A percentile compares a stretch with the other conserved stretches of the same genome.
Conservation (phyloP, 2,797 vertebrate species). For the Protonibea diacanthus region DNA sequence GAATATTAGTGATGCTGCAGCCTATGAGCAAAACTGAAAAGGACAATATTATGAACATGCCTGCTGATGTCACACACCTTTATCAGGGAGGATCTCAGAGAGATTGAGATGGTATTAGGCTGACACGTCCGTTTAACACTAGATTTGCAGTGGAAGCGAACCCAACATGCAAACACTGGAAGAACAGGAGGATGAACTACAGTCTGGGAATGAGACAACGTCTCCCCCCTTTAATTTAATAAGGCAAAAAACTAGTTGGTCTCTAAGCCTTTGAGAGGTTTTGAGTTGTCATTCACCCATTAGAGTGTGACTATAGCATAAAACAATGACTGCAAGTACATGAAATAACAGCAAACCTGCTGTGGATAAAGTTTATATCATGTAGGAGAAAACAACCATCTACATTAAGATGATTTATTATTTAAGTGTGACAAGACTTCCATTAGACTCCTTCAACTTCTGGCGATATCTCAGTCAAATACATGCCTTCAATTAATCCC, state of each 20-base stretch:
- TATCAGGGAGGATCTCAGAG: conserved; percentile 23
- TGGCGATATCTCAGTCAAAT: conserved; percentile 53
- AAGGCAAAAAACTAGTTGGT: not conserved
- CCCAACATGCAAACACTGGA: not conserved
- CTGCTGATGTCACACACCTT: conserved; percentile 48
- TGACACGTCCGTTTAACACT: not conserved
- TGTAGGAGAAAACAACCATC: conserved; percentile 13
- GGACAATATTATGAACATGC: conserved; percentile 54
- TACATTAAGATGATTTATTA: conserved; percentile 15
- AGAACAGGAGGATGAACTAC: not conserved
- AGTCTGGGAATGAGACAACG: not conserved
- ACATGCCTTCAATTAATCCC: conserved; percentile 67
- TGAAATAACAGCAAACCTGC: not conserved
- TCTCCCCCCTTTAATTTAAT: not conserved
- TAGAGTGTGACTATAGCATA: not conserved
- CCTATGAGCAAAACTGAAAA: conserved; percentile 45
- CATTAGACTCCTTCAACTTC: conserved; percentile 57
- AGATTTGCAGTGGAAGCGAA: conserved; percentile 15
- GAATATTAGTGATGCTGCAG: conserved; percentile 65
- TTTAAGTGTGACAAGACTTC: conserved; percentile 36
- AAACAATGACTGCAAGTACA: not conserved
- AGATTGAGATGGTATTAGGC: not conserved
- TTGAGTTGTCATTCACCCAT: conserved; percentile 14
- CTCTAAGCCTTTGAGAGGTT: not conserved
- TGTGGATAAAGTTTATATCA: conserved; percentile 9